phyloP scores from a whole-genome alignment of 2,113 vertebrate genomes.

The Sterrhoptilus dennistouni region DNA sequence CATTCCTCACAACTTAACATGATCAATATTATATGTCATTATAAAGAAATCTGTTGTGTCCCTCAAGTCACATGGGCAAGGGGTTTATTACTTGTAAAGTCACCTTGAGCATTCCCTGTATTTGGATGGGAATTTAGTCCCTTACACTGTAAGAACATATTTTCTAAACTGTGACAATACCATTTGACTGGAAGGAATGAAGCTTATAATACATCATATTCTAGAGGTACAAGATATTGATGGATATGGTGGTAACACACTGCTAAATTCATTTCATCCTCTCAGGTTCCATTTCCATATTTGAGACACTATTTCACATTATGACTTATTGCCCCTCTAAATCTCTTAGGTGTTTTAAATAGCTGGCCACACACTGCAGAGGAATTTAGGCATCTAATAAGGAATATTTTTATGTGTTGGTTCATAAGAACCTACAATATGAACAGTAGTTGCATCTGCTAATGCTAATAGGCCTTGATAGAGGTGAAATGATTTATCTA shows the following conservation, averaged over 20 bases:
- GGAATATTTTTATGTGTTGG: not conserved
- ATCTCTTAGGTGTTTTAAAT: not conserved
- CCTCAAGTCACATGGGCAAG: not conserved
- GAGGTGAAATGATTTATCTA: not conserved
- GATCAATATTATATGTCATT: not conserved
- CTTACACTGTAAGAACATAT: not conserved
- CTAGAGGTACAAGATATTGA: not conserved
- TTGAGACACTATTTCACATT: not conserved
- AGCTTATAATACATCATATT: not conserved
- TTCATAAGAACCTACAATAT: not conserved
- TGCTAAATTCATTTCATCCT: not conserved
- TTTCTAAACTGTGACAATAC: not conserved
- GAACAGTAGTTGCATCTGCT: not conserved
- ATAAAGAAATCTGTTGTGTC: not conserved
- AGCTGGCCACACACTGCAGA: not conserved
- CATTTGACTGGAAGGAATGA: not conserved
- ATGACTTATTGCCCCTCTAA: not conserved
- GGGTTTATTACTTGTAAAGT: not conserved
- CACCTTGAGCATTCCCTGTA: not conserved
- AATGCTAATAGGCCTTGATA: not conserved
- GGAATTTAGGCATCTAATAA: not conserved
- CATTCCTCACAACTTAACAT: not conserved
- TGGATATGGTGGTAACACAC: not conserved
- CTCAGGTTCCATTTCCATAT: not conserved
- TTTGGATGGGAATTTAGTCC: not conserved